Base-by-base conservation (phyloP, 2,113 vertebrate genomes). In the Trematocara nigrifrons region DNA sequence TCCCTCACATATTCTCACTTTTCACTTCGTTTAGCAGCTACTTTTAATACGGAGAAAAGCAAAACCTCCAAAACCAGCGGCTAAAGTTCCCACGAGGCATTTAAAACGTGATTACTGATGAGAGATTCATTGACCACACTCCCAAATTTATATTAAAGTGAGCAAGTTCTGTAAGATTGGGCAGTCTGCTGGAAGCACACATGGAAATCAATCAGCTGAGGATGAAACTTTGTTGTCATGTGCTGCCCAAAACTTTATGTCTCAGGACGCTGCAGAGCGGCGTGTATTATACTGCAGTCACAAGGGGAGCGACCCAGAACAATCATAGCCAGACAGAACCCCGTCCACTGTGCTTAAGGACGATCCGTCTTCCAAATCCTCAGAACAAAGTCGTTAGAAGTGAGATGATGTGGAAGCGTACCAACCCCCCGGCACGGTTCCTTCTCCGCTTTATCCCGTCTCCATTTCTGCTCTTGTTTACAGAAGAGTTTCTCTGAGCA, bases 331-430 rank as follows among this genome's bases (percentile, higher is more conserved):
- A 15, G 26, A 57, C 22, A 57, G 26, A 31, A 57, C 12, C 12
- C 7, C 4, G 12, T 57, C 54, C 59, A 7, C 31, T 5, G 10
- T 38, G 31, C 59, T 38, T 35, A 11, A 35, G 2, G 6, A 64
- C 0, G 3, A 35, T 0, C 59, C 35, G 31, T 35, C 16, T 38
- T 61, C 59, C 31, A 64, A n/a, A 64, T 64, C 16, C 31, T 35
- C 16, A 64, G 59, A 64, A 11, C 10, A 64, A 35, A 38, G 16
- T 0, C n/a, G 59, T 38, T 35, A 64, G 59, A 38, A 64, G 59
- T 64, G 59, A 0, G 16, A 35, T 10, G 59, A 38, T 4, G 57
- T 61, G 31, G 31, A 61, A 35, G 57, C 57, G 0, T 10, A 0
- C 15, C 31, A 10, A 4, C 31, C 16, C 33, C 6, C 20, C 4